Base-by-base conservation (phyloP, 1,140 invertebrate species). In the Hypsibius dujardini region DNA sequence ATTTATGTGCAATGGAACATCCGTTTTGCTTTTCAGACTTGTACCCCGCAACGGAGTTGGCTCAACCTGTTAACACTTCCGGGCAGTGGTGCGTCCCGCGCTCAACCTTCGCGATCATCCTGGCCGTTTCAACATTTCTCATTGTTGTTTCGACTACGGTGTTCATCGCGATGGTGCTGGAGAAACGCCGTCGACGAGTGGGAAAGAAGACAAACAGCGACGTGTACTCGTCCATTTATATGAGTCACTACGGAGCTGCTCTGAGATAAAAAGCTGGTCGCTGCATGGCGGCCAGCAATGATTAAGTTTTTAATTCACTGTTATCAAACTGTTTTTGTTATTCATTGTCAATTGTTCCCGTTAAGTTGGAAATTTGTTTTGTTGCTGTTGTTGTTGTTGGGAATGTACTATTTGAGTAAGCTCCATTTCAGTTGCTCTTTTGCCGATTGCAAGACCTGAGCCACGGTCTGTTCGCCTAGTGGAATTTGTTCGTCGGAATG, bases 371-470 rank as follows among this genome's bases (percentile, higher is more conserved):
- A 28, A 28, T 28, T 28, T 28, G 28, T 28, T 28, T 28, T 28
- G 28, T 28, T 28, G 28, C 28, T 28, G 28, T 28, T 28, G 28
- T 28, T 28, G 7, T 67, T 15, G 42, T 15, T 12, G 3, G 62
- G 12, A 3, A 12, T 67, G 12, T 12, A 15, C 78, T 77, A 86
- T 76, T 86, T 86, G 47, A 86, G 76, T 72, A 86, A 76, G 46
- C 84, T 85, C 93, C 93, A 97, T 80, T 97, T 97, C 60, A 98
- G 84, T 79, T 97, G 95, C 79, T 97, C 93, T 82, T 93, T 94
- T 50, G 94, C 94, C 47, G 91, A 92, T 81, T 95, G 92, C 73
- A 96, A 82, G 45, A 94, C 91, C 87, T 95, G 92, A 62, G 92
- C 91, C 59, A 98, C 92, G 46, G 95, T 97, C 82, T 98, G 94